Evolutionary conservation across 2,888 invertebrate species (phyloP), one percentile per base, ranked within the genome.

Genomic region (Coecobrya sp.): DNA sequence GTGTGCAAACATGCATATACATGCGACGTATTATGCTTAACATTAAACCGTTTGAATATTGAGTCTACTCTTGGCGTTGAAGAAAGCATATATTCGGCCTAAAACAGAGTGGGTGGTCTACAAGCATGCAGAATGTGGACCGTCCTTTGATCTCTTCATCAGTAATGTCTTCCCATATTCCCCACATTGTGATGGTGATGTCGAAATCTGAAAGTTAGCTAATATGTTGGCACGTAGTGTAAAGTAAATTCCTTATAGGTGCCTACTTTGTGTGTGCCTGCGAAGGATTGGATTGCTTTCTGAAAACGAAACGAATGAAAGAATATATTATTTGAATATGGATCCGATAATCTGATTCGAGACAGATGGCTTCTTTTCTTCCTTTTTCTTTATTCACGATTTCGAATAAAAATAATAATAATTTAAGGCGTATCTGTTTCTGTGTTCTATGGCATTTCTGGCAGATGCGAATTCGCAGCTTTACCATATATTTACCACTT

Each of bases 361-460:
- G 22, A 76, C 73, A 76, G 45, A 76, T 49, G 73, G 73, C 45
- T 70, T 68, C 70, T 62, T 62, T 22, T 62, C 11, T 11, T 30
- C 36, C 27, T 13, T n/a, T 2, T 68, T 10, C 45, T 22, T 13
- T 19, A 16, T 49, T 45, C n/a, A 36, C 36, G 42, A 19, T 76
- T 76, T 76, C 73, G 19, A 76, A 45, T 45, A 76, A 76, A 76
- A 45, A 76, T 49, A 45, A 76, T 76, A 70, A 36, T 70, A 73
- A 45, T 62, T 25, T 7, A 22, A 62, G 10, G n/a, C 19, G n/a
- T 76, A 76, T 45, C 73, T 45, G 22, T 22, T 42, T 45, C 70
- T 65, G n/a, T 25, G 30, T 8, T 16, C n/a, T 70, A 19, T 36
- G 1, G n/a, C 25, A 68, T 42, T 19, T 73, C 52, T 16, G 49